Evolutionary conservation across 2,797 vertebrate species (phyloP).

Genomic region (Onychomys torridus): DNA sequence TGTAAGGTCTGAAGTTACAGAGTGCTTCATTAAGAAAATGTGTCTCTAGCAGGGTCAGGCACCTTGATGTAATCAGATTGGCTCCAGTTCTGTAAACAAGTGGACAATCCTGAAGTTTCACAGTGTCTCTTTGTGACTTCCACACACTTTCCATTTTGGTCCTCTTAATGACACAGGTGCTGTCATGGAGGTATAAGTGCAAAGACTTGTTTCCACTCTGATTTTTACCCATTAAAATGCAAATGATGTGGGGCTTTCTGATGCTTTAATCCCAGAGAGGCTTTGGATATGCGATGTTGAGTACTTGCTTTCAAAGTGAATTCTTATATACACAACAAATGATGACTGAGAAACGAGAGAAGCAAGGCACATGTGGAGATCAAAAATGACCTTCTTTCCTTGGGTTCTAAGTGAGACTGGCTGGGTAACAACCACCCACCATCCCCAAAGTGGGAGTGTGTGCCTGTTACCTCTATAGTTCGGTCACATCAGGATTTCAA

Average conservation of each 20-base stretch:
- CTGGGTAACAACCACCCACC: not conserved
- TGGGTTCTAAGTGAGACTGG: not conserved
- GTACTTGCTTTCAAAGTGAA: constrained; percentile 71
- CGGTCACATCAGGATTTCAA: not conserved
- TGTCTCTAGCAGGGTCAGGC: constrained; percentile 84
- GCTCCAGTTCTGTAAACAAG: constrained; percentile 72
- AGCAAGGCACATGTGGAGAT: constrained; percentile 27
- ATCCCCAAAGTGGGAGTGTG: not conserved
- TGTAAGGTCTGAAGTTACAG: constrained; percentile 87
- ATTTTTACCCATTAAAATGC: constrained; percentile 85
- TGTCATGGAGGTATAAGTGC: constrained; percentile 77
- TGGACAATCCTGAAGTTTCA: constrained; percentile 80
- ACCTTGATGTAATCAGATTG: constrained; percentile 80
- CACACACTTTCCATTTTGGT: constrained; percentile 38
- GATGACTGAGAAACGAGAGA: constrained; percentile 48
- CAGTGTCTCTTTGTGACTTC: constrained; percentile 25
- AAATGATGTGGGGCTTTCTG: constrained; percentile 82
- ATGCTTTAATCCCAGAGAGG: constrained; percentile 82
- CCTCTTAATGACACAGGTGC: constrained; percentile 70
- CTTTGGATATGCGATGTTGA: constrained; percentile 80
- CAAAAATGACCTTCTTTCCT: constrained; percentile 63
- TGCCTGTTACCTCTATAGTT: not conserved
- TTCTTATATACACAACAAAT: constrained; percentile 56
- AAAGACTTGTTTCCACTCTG: constrained; percentile 82
- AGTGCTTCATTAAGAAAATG: constrained; percentile 85